Conservation (phyloP, 2,797 vertebrate genomes). For the Synanceia verrucosa region DNA sequence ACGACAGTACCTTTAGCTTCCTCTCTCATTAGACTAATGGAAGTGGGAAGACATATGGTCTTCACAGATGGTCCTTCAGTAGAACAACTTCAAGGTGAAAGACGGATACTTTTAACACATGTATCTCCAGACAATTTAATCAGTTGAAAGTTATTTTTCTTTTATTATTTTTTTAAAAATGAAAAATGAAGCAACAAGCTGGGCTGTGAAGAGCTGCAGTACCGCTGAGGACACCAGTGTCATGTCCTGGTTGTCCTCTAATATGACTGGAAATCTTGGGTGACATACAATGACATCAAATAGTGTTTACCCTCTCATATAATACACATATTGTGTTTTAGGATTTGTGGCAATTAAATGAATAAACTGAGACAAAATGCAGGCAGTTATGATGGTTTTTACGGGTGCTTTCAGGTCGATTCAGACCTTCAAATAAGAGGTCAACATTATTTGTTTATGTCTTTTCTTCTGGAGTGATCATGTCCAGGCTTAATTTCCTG, state of each 20-base stretch:
- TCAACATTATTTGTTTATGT: background rate
- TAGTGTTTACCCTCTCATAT: too few relatives aligned
- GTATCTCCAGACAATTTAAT: background rate
- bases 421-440: background rate
- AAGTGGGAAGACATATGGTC: slow-evolving; percentile 63
- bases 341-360: background rate
- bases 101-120: slow-evolving; percentile 16
- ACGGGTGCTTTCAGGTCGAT: background rate
- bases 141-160: background rate
- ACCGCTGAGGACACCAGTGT: background rate
- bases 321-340: background rate
- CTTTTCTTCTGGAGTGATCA: slow-evolving; percentile 1
- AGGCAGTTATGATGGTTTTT: too few relatives aligned
- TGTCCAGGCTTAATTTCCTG: slow-evolving; percentile 2
- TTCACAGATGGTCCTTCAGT: slow-evolving; percentile 58
- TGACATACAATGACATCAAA: background rate
- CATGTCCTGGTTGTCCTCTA: background rate
- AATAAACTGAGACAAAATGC: too few relatives aligned
- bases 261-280: background rate
- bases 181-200: background rate
- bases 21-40: slow-evolving; percentile 41
- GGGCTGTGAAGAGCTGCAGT: background rate
- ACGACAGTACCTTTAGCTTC: slow-evolving; percentile 28
- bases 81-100: slow-evolving; percentile 57
- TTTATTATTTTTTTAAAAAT: background rate